Percentiles rank a stretch among this genome's conserved stretches.
Conservation (phyloP, 2,888 invertebrate species). For the Deroplatys truncata region DNA sequence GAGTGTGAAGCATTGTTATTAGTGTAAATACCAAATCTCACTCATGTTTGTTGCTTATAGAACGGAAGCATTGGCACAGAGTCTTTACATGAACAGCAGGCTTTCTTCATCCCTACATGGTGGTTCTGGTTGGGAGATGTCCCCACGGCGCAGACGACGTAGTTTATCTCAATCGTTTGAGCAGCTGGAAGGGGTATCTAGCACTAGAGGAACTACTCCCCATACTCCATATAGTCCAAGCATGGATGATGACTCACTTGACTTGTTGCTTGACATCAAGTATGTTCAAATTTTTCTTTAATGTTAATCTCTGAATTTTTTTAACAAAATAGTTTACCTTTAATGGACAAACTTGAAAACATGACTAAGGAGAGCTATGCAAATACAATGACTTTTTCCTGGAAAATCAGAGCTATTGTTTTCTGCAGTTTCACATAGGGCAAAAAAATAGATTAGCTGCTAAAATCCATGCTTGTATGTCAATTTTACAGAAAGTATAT, state of each 20-base stretch:
- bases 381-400: too few species aligned
- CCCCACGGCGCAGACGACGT: conserved; percentile 36
- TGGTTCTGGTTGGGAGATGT: conserved; percentile 36
- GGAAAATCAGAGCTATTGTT: too few species aligned
- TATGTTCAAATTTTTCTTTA: conserved; percentile 35
- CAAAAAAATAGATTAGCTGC: too few species aligned
- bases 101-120: conserved; percentile 46
- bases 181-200: conserved; percentile 32
- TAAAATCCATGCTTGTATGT: too few species aligned
- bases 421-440: too few species aligned
- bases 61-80: conserved; percentile 46
- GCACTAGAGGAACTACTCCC: conserved; percentile 39
- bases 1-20: too few species aligned
- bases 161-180: conserved; percentile 38
- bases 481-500: too few species aligned
- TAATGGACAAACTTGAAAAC: too few species aligned
- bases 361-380: too few species aligned
- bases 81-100: conserved; percentile 54
- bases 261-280: conserved; percentile 36
- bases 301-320: too few species aligned
- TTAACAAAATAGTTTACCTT: too few species aligned
- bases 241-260: conserved; percentile 29
- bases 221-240: conserved; percentile 46
- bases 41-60: conserved; percentile 38
- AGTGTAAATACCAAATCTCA: background rate